phyloP scores from a whole-genome alignment of 1,140 invertebrate genomes.

The Musca domestica region DNA sequence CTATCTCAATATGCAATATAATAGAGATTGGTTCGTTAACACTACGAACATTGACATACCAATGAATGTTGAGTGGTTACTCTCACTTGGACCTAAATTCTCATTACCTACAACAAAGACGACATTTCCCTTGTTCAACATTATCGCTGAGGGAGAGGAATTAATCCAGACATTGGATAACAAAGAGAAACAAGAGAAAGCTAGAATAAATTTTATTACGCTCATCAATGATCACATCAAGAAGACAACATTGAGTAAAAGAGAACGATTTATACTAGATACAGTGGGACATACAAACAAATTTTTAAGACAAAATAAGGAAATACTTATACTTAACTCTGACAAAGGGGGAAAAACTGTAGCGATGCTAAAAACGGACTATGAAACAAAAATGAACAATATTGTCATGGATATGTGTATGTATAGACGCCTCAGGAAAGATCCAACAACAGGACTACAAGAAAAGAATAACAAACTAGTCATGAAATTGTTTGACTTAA shows the following conservation, averaged over 20 bases:
- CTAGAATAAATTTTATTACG: background rate
- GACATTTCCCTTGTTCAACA: conserved; percentile 53
- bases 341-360: conserved; percentile 7
- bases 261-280: background rate
- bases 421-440: background rate
- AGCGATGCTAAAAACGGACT: background rate
- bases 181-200: conserved; percentile 5
- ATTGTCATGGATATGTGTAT: background rate
- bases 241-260: background rate
- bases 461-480: too few relatives aligned
- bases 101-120: conserved; percentile 37
- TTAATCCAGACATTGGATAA: background rate
- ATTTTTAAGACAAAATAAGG: background rate
- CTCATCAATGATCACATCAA: background rate
- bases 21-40: conserved; percentile 49
- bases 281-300: background rate
- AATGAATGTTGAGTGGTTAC: conserved; percentile 33
- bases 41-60: conserved; percentile 38
- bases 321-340: background rate
- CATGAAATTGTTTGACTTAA: too few relatives aligned
- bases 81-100: background rate
- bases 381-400: background rate
- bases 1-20: conserved; percentile 11
- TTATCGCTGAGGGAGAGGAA: conserved; percentile 43
- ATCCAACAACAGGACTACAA: background rate